Evolutionary conservation across 2,888 invertebrate genomes (phyloP), one percentile per base, ranked within the genome.

Genomic region (Ectropis crepuscularia): DNA sequence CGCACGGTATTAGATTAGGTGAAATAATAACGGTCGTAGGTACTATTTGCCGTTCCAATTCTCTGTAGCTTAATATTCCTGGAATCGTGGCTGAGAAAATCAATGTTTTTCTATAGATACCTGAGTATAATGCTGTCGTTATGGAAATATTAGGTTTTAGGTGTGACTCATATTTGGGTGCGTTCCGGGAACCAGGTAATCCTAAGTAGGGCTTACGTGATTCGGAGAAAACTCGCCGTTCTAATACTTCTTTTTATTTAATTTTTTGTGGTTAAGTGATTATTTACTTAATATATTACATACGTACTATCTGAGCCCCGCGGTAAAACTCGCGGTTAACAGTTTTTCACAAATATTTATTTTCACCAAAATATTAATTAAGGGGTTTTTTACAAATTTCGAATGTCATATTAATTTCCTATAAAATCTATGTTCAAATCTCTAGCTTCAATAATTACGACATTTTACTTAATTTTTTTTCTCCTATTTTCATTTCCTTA

Each of bases 1-100:
- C 69, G 64, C 71, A 68, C 62, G 46, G 48, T 60, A 62, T 68
- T 70, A 66, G 67, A 70, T 70, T 67, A 67, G 61, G 59, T 62
- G 63, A 67, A 60, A 67, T 66, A 62, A 66, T 63, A 68, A 66
- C 47, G 61, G 46, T 65, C 41, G 57, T 49, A 61, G 63, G 50
- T 57, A 65, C 47, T 65, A 54, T 65, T 65, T 63, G 51, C 60
- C 45, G 53, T 67, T 53, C 54, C 65, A 65, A 63, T 65, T 63
- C 46, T 53, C 45, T 43, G 65, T 58, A 58, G 60, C 57, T 57
- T 59, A 61, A 53, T 55, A 57, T 66, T 61, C 62, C 59, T 48
- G 53, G 65, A 62, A 59, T 5, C 42, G 39, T 6, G 37, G 57
- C 43, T 50, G 41, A 42, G 55, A 57, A 66, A 66, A 62, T 66